A percentile compares a stretch with the other conserved stretches of the same genome.
These are phyloP conservation scores for Azemiops feae DNA, from an alignment of 2,113 vertebrate species.

Conservation along the genomic window DNA sequence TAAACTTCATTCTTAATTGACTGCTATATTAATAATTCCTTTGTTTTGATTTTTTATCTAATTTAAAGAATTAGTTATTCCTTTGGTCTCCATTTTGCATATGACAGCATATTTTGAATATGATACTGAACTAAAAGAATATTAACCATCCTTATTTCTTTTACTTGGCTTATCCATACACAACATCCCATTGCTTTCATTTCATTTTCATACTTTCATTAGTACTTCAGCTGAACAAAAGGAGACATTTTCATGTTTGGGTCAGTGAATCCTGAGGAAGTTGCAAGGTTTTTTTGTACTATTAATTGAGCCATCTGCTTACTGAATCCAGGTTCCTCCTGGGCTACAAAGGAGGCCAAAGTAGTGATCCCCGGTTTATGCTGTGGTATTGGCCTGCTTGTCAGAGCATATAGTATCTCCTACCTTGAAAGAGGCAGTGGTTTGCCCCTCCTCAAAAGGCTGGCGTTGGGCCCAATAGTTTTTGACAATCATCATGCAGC, in stretches of 20 bases:
- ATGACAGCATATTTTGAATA: background rate
- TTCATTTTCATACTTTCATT: background rate
- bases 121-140: background rate
- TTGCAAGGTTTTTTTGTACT: background rate
- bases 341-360: background rate
- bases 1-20: conserved; percentile 25
- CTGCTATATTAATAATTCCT: conserved; percentile 26
- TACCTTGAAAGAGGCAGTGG: background rate
- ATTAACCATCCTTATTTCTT: background rate
- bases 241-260: background rate
- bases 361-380: background rate
- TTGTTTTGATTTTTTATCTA: conserved; percentile 17
- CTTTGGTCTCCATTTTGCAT: conserved; percentile 7
- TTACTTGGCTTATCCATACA: background rate
- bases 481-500: background rate
- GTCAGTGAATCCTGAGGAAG: background rate
- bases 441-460: background rate
- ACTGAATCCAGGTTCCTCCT: background rate
- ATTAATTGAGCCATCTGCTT: background rate
- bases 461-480: background rate
- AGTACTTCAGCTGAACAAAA: background rate
- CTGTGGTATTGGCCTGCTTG: background rate
- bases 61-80: conserved; percentile 16
- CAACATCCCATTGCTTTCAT: background rate
- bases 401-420: background rate